Conservation (phyloP, 1,140 invertebrate species). For the Eriocheir sinensis region DNA sequence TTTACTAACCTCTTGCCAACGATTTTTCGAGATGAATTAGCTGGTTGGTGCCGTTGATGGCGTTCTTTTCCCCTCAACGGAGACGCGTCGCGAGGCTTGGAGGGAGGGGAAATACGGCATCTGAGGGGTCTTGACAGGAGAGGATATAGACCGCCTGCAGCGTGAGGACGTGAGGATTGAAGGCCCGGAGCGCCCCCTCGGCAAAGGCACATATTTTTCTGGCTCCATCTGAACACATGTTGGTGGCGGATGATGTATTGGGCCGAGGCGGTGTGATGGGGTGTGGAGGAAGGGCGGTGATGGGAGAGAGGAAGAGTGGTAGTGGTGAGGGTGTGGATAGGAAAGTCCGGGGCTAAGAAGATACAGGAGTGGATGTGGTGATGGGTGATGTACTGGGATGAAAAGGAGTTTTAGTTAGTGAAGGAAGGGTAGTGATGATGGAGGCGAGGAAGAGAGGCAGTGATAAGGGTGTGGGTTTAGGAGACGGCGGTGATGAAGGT, state of each 20-base stretch:
- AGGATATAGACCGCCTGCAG: neutral
- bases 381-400: no score
- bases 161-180: no score
- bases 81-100: neutral
- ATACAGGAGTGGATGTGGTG: neutral
- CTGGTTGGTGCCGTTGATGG: no score
- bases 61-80: neutral
- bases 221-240: neutral
- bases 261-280: neutral
- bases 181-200: neutral
- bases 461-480: neutral
- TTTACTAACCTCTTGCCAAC: no score
- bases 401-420: neutral
- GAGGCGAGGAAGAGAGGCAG: constrained; percentile 6
- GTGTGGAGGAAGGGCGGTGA: neutral
- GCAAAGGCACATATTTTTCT: neutral
- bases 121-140: neutral
- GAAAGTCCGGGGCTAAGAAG: neutral
- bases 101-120: neutral
- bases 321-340: neutral
- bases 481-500: no score
- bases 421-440: neutral
- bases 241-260: neutral
- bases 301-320: neutral
- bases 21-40: no score